phyloP scores from a whole-genome alignment of 2,797 vertebrate species.

The Simalia tracyae region DNA sequence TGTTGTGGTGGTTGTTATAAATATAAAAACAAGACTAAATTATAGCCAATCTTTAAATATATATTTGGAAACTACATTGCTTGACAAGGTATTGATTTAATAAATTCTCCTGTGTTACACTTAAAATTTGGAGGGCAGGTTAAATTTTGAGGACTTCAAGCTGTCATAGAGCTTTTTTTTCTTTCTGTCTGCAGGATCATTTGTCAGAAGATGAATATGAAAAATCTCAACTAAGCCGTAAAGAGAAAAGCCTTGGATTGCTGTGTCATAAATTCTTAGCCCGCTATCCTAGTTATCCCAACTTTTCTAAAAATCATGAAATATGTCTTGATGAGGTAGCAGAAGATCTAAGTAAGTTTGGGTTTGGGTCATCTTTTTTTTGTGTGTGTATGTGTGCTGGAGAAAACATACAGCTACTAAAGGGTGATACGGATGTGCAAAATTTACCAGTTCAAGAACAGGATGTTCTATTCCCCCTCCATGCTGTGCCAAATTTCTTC shows the following conservation, averaged over 20 bases:
- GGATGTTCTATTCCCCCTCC: not conserved
- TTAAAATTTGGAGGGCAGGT: not conserved
- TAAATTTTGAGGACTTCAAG: constrained; percentile 9
- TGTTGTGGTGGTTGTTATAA: not conserved
- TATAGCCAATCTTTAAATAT: not conserved
- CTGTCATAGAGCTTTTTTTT: not conserved
- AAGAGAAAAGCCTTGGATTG: constrained; percentile 94
- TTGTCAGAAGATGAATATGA: constrained; percentile 87
- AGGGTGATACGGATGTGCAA: not conserved
- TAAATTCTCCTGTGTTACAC: accelerated
- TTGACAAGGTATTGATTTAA: not conserved
- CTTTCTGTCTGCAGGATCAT: constrained; percentile 74
- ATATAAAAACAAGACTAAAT: not conserved
- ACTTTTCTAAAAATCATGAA: constrained; percentile 80
- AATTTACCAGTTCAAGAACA: not conserved
- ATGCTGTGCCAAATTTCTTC: not conserved
- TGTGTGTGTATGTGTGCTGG: not conserved
- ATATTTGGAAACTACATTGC: not conserved
- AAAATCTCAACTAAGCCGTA: constrained; percentile 87
- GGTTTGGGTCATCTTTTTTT: accelerated
- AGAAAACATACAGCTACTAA: not conserved
- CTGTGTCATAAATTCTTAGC: constrained; percentile 94
- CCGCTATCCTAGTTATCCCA: constrained; percentile 87
- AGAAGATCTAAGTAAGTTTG: constrained; percentile 87
- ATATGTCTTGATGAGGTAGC: constrained; percentile 95